These are phyloP conservation scores for Gadopsis marmoratus DNA, from an alignment of 2,797 vertebrate genomes.

Conservation along the genomic window DNA sequence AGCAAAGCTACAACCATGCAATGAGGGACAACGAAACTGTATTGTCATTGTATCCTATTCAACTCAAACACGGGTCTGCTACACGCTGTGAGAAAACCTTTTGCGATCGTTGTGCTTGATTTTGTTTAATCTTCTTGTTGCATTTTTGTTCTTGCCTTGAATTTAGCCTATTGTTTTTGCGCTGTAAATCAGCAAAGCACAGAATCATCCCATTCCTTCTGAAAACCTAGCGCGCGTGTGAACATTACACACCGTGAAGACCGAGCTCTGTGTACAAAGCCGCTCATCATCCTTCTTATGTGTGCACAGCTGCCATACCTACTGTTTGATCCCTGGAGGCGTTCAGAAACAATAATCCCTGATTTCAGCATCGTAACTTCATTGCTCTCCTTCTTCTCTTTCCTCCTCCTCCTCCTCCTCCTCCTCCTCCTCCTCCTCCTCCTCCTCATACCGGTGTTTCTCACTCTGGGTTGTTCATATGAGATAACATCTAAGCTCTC, in stretches of 20 bases:
- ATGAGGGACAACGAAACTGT: too few relatives aligned
- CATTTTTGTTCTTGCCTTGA: background rate
- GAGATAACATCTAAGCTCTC: constrained; percentile 4
- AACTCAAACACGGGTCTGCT: too few relatives aligned
- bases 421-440: too few relatives aligned
- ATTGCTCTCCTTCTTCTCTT: constrained; percentile 14
- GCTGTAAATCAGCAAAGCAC: background rate
- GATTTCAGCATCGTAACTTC: constrained; percentile 45
- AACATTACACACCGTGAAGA: background rate
- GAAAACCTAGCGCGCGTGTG: constrained; percentile 2
- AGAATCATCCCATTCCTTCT: constrained; percentile 1
- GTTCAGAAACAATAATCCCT: constrained; percentile 31
- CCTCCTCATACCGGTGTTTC: constrained; percentile 1
- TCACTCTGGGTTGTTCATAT: constrained; percentile 7
- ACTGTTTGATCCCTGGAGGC: constrained; percentile 10
- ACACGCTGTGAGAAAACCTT: too few relatives aligned
- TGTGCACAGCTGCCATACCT: constrained; percentile 36
- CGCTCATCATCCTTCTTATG: constrained; percentile 36
- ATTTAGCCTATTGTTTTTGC: background rate
- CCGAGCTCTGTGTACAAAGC: constrained; percentile 31
- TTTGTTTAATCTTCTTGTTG: background rate
- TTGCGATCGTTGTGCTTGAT: background rate
- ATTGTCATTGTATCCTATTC: too few relatives aligned
- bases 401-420: constrained; percentile 10
- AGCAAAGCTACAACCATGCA: too few relatives aligned